These are phyloP conservation scores for Apocrypta bakeri DNA, from an alignment of 1,140 invertebrate species.

Conservation along the genomic window DNA sequence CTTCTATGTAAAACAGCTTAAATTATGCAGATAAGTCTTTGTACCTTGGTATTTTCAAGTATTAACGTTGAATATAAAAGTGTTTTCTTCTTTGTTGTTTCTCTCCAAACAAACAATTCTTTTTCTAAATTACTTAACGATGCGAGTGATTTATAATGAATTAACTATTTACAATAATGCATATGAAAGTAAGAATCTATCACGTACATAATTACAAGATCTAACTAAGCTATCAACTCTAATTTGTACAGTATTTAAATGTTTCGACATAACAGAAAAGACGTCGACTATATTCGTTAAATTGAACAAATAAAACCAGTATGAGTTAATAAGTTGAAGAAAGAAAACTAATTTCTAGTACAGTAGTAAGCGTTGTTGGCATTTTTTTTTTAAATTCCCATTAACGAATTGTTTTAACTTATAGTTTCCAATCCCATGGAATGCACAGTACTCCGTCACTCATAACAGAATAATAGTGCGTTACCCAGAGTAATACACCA, in stretches of 20 bases:
- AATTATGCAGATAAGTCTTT: slow-evolving; percentile 2
- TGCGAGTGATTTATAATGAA: neutral
- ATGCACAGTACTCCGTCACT: slow-evolving; percentile 93
- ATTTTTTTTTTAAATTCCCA: neutral
- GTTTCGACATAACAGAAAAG: neutral
- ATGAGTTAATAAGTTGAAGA: neutral
- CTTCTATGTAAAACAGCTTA: neutral
- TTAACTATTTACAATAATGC: slow-evolving; percentile 32
- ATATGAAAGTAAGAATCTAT: slow-evolving; percentile 32
- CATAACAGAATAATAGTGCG: slow-evolving; percentile 93
- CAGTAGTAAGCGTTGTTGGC: slow-evolving; percentile 12
- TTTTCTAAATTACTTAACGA: neutral
- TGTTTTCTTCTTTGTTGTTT: neutral
- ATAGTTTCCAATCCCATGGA: slow-evolving; percentile 91
- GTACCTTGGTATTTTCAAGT: neutral
- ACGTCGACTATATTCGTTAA: neutral
- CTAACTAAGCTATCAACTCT: neutral
- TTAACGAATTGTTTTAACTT: slow-evolving; percentile 43
- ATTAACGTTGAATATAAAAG: slow-evolving; percentile 17
- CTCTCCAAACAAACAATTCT: neutral
- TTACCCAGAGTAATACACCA: slow-evolving; percentile 84
- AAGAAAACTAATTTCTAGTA: neutral
- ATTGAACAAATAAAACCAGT: slow-evolving; percentile 4
- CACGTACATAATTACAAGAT: slow-evolving; percentile 35
- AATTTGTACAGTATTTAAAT: slow-evolving; percentile 4